Evolutionary conservation across 2,113 vertebrate species (phyloP).

Genomic region (Merops nubicus): DNA sequence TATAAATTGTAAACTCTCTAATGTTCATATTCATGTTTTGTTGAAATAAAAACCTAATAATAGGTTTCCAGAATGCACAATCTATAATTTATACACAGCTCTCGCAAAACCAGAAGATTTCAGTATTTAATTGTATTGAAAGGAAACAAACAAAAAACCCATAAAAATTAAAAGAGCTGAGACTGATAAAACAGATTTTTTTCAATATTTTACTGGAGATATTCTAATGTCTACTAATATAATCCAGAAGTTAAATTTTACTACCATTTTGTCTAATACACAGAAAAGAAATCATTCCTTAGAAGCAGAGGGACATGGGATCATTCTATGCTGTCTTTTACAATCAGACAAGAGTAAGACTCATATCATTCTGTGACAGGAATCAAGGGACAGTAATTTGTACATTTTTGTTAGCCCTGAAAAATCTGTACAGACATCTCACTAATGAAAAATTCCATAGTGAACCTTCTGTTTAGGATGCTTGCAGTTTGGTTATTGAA

Average conservation of each 20-base stretch:
- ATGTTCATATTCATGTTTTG: neutral
- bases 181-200: neutral
- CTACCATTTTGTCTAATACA: neutral
- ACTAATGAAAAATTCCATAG: neutral
- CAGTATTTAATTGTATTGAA: neutral
- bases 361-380: neutral
- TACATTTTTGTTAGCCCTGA: neutral
- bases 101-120: neutral
- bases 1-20: neutral
- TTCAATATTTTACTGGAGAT: neutral
- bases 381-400: neutral
- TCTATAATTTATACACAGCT: neutral
- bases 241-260: neutral
- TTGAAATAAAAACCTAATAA: neutral
- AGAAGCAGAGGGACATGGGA: neutral
- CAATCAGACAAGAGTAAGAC: neutral
- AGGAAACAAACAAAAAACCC: neutral
- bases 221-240: neutral
- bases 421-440: neutral
- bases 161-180: neutral
- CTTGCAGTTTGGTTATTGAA: neutral
- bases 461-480: neutral
- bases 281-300: neutral
- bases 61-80: neutral
- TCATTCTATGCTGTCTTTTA: neutral